Base-by-base conservation (phyloP, 2,113 vertebrate genomes). In the Chaenogobius annularis region DNA sequence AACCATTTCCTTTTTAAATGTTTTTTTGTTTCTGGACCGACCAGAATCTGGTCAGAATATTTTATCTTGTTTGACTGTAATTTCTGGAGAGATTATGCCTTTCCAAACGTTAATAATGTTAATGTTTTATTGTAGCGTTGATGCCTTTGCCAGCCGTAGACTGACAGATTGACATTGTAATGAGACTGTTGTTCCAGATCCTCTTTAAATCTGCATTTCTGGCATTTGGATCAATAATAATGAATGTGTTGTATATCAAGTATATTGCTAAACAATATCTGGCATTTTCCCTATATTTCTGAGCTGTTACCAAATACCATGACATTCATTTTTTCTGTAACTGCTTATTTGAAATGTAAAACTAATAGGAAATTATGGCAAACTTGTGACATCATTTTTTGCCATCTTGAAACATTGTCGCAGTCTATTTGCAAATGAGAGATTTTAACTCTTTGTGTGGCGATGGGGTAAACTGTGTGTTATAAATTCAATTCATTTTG, bases 291-390 rank as follows among this genome's bases (percentile, higher is more conserved):
- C 62, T 69, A 61, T 48, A 69, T 77, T 70, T 74, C 79, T 66
- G 75, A 88, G 80, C 84, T 87, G 79, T 85, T 87, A 84, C 88
- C 85, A 88, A 90, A 89, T 85, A 87, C 67, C 48, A 40, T 74
- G 73, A 80, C 72, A 23, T 15, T 10, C 76, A 56, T 78, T 63
- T 79, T 69, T 69, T 81, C 73, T 75, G 62, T 75, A 70, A 75
- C 44, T 63, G 59, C 70, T 69, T 70, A 72, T 71, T 47, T 68
- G 56, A 67, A 68, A 73, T 66, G 20, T 70, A 15, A 48, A 66
- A 70, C 70, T 79, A 23, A 73, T 78, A 72, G 68, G 78, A 81
- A 72, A 67, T 14, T 61, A 67, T 70, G 26, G 79, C 66, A 66
- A 73, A 74, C 68, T 62, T 79, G 70, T 59, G 22, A 75, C 59